phyloP scores from a whole-genome alignment of 1,140 invertebrate genomes.

The Eufriesea mexicana region DNA sequence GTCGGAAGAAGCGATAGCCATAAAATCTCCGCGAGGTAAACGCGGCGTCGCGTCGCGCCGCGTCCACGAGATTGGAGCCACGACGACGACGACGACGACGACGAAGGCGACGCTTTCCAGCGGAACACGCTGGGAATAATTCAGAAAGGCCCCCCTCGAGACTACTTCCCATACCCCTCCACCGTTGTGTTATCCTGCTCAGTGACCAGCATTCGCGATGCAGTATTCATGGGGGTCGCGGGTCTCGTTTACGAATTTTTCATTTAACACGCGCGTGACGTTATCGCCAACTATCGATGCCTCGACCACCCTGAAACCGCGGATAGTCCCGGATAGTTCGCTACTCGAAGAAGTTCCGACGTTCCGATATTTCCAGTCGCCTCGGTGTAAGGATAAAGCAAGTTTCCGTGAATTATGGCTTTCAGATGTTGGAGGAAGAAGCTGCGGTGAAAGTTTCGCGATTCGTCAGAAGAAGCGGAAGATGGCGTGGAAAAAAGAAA shows the following conservation, averaged over 20 bases:
- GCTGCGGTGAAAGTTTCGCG: not conserved
- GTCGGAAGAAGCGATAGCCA: conserved; percentile 37
- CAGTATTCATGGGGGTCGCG: conserved; percentile 60
- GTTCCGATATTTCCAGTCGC: not conserved
- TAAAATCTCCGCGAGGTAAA: conserved; percentile 53
- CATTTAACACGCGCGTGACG: conserved; percentile 22
- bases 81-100: conserved; percentile 16
- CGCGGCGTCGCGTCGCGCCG: conserved; percentile 22
- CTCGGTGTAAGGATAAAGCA: not conserved
- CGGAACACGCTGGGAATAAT: conserved; percentile 63
- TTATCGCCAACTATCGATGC: conserved; percentile 31
- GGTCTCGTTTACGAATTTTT: conserved; percentile 63
- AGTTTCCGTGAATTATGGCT: not conserved
- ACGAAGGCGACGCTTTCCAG: conserved; percentile 44
- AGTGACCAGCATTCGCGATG: conserved; percentile 58
- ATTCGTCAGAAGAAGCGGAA: not conserved
- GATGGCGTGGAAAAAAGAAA: not conserved
- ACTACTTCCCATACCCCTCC: not conserved
- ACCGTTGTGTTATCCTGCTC: conserved; percentile 6
- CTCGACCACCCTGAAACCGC: not conserved
- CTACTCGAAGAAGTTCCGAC: not conserved
- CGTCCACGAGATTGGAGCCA: conserved; percentile 49
- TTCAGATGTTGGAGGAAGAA: not conserved
- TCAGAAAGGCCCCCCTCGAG: conserved; percentile 41
- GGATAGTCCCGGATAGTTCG: not conserved